Evolutionary conservation across 2,113 vertebrate genomes (phyloP).

Genomic region (Brachyhypopomus occidentalis): DNA sequence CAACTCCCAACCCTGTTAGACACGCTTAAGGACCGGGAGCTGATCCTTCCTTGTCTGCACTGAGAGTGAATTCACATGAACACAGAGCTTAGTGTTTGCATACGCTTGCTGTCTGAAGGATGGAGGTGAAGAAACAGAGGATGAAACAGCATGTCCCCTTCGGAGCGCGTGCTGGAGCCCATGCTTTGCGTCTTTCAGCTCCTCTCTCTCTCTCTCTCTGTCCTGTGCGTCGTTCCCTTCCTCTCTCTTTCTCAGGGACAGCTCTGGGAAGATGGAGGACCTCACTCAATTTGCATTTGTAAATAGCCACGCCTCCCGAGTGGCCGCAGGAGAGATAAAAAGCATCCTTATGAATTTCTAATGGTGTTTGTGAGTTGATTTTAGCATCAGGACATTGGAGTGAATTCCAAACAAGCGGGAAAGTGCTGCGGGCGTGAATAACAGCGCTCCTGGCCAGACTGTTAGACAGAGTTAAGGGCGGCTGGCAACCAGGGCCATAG

Average conservation of each 20-base stretch:
- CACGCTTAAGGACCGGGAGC: background rate
- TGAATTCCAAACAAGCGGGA: background rate
- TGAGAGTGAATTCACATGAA: conserved; percentile 24
- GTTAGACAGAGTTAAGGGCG: conserved; percentile 3
- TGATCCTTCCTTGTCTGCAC: background rate
- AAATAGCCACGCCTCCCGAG: background rate
- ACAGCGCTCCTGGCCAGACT: background rate
- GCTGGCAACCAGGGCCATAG: conserved; percentile 9
- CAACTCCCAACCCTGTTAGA: conserved; percentile 10
- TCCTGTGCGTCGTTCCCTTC: background rate
- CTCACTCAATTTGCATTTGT: background rate
- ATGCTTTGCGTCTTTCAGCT: background rate
- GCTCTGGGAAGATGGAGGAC: background rate
- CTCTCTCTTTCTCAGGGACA: background rate
- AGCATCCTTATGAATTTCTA: background rate
- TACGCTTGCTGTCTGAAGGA: background rate
- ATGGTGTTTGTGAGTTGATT: background rate
- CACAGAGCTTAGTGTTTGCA: conserved; percentile 20
- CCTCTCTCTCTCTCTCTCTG: too few species aligned
- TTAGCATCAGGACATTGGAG: background rate
- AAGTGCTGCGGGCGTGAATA: background rate
- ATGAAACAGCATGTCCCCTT: background rate
- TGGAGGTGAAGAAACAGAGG: background rate
- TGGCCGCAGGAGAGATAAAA: background rate
- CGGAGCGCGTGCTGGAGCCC: background rate